These are phyloP conservation scores for Knipowitschia caucasica DNA, from an alignment of 2,797 vertebrate species.

Conservation along the genomic window DNA sequence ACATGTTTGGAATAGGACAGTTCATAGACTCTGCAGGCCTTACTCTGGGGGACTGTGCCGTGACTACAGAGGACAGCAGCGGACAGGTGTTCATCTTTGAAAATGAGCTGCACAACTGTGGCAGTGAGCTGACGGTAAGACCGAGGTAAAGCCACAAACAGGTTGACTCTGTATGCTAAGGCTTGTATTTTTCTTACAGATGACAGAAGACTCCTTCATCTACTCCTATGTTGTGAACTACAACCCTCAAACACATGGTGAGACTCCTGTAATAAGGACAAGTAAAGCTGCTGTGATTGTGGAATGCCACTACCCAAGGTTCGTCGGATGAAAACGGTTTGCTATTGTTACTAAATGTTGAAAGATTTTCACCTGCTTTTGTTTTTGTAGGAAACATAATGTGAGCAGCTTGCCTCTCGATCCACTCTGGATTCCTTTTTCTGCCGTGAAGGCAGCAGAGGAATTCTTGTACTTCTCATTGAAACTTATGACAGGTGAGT, in stretches of 20 bases:
- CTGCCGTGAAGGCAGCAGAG: constrained; percentile 51
- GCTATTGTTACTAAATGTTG: not conserved
- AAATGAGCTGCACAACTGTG: constrained; percentile 53
- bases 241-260: constrained; percentile 20
- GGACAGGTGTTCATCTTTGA: constrained; percentile 57
- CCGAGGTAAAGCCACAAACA: not conserved
- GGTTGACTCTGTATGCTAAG: not conserved
- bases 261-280: constrained; percentile 51
- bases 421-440: constrained; percentile 65
- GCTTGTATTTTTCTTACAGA: constrained; percentile 35
- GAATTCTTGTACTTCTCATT: constrained; percentile 69
- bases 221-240: constrained; percentile 64
- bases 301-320: constrained; percentile 75
- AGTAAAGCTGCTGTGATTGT: constrained; percentile 43
- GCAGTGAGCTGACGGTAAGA: constrained; percentile 48
- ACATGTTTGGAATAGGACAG: constrained; percentile 64
- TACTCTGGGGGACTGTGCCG: constrained; percentile 52
- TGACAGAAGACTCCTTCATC: constrained; percentile 43
- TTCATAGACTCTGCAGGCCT: constrained; percentile 46
- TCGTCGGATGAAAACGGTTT: constrained; percentile 1
- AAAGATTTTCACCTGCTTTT: not conserved
- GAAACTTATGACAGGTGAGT: constrained; percentile 69
- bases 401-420: constrained; percentile 68
- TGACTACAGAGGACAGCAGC: constrained; percentile 17
- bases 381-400: constrained; percentile 57